A percentile compares a stretch with the other conserved stretches of the same genome.
Evolutionary conservation across 2,888 invertebrate genomes (phyloP).

Genomic region (Hartigia nigra): DNA sequence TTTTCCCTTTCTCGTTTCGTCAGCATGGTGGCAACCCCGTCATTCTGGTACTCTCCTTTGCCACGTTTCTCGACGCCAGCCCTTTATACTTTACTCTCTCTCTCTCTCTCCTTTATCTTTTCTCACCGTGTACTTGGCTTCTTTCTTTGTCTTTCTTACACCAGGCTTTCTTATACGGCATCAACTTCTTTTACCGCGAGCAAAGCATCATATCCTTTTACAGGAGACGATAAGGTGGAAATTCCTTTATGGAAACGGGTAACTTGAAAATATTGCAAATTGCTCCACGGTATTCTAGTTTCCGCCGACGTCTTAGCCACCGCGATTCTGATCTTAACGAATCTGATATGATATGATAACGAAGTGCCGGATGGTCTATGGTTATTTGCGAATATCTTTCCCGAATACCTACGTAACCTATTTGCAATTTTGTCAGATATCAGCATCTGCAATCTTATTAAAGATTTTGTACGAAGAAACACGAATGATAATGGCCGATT

Average conservation of each 20-base stretch:
- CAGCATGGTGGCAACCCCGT: constrained; percentile 6
- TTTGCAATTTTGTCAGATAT: not conserved
- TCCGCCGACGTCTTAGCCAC: not conserved
- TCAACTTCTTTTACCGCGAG: constrained; percentile 3
- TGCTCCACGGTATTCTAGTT: constrained; percentile 31
- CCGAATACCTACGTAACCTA: not conserved
- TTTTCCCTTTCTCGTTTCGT: not conserved
- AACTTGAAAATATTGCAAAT: constrained; percentile 56
- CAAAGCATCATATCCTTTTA: constrained; percentile 26
- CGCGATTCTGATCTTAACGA: constrained; percentile 11
- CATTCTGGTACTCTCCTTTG: not conserved
- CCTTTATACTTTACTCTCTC: not conserved
- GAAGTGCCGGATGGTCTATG: constrained; percentile 2
- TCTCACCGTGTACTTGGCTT: constrained; percentile 8
- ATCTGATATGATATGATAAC: constrained; percentile 3
- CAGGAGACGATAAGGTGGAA: constrained; percentile 5
- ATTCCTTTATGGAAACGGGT: constrained; percentile 19
- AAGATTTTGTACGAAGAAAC: not conserved
- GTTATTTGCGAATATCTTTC: not conserved
- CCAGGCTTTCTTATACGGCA: not conserved
- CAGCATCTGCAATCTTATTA: not conserved
- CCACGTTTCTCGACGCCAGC: not conserved
- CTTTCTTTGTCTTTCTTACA: constrained; percentile 1
- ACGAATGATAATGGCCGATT: not conserved
- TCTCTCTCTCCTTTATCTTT: constrained; percentile 16